Evolutionary conservation across 2,113 vertebrate genomes (phyloP).

Genomic region (Eclectus roratus): DNA sequence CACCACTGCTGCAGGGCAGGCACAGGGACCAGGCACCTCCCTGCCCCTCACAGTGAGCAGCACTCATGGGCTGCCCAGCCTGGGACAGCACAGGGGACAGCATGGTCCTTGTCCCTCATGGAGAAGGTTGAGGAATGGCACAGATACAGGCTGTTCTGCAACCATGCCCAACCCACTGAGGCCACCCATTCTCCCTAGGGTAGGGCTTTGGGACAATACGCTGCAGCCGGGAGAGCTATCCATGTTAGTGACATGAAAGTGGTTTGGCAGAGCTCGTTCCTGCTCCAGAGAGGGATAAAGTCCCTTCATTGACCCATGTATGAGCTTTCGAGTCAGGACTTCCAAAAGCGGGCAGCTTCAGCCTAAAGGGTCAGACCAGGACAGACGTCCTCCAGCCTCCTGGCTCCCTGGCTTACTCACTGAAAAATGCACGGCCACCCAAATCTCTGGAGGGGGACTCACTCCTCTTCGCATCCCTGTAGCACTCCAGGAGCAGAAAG

Average conservation of each 20-base stretch:
- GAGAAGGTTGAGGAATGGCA: not conserved
- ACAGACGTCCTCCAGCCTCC: not conserved
- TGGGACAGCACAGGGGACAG: not conserved
- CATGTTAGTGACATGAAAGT: not conserved
- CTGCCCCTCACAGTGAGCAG: not conserved
- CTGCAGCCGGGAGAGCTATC: not conserved
- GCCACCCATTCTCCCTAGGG: not conserved
- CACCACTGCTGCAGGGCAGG: accelerated
- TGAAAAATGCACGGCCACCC: accelerated
- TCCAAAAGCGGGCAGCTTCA: not conserved
- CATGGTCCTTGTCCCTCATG: accelerated
- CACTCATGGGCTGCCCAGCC: accelerated
- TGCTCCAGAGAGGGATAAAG: not conserved
- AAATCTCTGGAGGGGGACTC: not conserved
- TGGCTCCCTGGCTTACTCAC: not conserved
- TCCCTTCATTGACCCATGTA: not conserved
- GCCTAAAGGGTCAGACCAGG: not conserved
- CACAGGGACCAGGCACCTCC: not conserved
- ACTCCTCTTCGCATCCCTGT: not conserved
- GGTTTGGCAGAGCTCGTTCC: not conserved
- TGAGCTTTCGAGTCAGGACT: not conserved
- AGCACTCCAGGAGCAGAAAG: not conserved
- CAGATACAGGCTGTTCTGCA: not conserved
- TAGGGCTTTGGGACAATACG: accelerated
- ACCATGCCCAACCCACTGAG: accelerated